A percentile compares a stretch with the other conserved stretches of the same genome.
phyloP scores from a whole-genome alignment of 2,888 invertebrate genomes.

The Drosophila subsilvestris region DNA sequence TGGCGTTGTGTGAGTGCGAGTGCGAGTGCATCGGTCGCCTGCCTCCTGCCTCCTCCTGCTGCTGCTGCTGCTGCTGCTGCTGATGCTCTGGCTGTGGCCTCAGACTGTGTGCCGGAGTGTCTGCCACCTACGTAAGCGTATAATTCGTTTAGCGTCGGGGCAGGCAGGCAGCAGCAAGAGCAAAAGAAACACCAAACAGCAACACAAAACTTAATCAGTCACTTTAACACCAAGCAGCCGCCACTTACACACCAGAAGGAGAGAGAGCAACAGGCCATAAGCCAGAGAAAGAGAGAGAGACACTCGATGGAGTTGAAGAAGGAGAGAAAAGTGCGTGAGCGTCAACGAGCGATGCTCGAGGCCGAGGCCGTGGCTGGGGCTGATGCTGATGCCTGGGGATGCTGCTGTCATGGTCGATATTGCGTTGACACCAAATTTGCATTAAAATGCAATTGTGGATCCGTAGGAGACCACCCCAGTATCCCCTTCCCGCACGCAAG shows the following conservation, averaged over 20 bases:
- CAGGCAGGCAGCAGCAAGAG: conserved; percentile 35
- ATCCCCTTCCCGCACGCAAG: conserved; percentile 18
- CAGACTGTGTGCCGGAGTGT: conserved; percentile 64
- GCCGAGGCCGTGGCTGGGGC: background rate
- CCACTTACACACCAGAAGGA: conserved; percentile 63
- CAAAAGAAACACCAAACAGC: conserved; percentile 37
- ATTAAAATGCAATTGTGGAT: conserved; percentile 76
- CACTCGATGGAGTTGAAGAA: background rate
- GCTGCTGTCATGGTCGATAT: conserved; percentile 80
- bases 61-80: background rate
- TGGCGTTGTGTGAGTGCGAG: background rate
- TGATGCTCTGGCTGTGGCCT: conserved; percentile 23
- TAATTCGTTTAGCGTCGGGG: conserved; percentile 77
- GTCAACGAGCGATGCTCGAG: conserved; percentile 46
- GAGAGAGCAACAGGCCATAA: background rate
- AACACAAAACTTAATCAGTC: conserved; percentile 71
- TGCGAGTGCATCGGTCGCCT: background rate
- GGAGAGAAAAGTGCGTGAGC: conserved; percentile 61
- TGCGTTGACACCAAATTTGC: conserved; percentile 81
- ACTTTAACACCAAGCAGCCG: conserved; percentile 77
- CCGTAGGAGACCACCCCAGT: conserved; percentile 9
- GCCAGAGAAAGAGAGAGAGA: conserved; percentile 1
- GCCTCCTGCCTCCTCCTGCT: background rate
- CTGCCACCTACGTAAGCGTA: conserved; percentile 80
- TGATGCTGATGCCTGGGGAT: conserved; percentile 42